Evolutionary conservation across 2,113 vertebrate genomes (phyloP).

Genomic region (Hydropotes inermis): DNA sequence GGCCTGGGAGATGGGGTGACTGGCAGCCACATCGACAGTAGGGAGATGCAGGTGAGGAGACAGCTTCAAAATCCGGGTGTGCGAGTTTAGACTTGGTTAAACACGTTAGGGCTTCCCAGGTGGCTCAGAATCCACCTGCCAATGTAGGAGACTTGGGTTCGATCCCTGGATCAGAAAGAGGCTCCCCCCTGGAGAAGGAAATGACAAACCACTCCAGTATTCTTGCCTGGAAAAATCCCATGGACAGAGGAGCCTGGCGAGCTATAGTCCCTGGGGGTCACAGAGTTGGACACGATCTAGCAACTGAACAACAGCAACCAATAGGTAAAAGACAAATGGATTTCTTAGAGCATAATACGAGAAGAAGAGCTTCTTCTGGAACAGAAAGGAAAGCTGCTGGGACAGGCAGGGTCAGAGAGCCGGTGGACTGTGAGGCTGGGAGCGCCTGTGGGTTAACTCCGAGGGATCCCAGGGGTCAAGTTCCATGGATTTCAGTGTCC

Average conservation of each 20-base stretch:
- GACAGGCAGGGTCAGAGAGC: fast-evolving
- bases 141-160: not conserved
- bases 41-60: fast-evolving
- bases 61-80: not conserved
- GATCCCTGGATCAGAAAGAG: not conserved
- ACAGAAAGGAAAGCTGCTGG: not conserved
- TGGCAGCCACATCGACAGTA: fast-evolving
- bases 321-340: not conserved
- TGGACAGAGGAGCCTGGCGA: not conserved
- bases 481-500: not conserved
- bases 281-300: not conserved
- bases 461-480: not conserved
- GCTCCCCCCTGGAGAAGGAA: not conserved
- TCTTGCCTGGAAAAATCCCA: not conserved
- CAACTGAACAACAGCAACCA: not conserved
- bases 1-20: not conserved
- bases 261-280: not conserved
- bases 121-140: not conserved
- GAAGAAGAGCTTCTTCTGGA: not conserved
- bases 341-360: not conserved
- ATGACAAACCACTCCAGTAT: not conserved
- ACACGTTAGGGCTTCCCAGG: not conserved
- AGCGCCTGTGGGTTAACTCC: fast-evolving
- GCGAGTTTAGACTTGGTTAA: not conserved
- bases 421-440: fast-evolving